phyloP scores from a whole-genome alignment of 2,113 vertebrate genomes.

The Melanostigma gelatinosum region DNA sequence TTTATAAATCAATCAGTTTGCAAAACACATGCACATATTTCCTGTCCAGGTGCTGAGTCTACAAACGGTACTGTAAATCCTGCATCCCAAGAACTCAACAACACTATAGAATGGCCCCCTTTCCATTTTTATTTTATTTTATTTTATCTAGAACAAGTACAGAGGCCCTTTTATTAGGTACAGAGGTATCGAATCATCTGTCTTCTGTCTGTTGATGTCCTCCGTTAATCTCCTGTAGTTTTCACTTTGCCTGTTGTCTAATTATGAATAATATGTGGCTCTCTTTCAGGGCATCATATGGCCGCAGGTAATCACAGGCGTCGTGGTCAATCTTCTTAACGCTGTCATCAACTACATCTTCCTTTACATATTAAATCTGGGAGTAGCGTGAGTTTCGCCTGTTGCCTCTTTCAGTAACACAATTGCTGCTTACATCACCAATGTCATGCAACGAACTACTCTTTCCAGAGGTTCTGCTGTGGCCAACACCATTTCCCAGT shows the following conservation, averaged over 20 bases:
- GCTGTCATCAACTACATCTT: slow-evolving; percentile 88
- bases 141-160: neutral
- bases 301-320: slow-evolving; percentile 90
- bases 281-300: slow-evolving; percentile 88
- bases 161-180: neutral
- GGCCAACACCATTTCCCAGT: slow-evolving; percentile 87
- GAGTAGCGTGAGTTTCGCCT: slow-evolving; percentile 87
- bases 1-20: neutral
- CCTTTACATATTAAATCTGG: slow-evolving; percentile 85
- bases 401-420: neutral
- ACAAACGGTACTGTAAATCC: neutral
- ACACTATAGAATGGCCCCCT: neutral
- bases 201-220: neutral
- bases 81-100: neutral
- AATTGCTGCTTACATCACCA: neutral
- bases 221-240: neutral
- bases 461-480: slow-evolving; percentile 88
- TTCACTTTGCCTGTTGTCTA: neutral
- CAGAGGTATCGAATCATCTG: neutral
- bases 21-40: neutral
- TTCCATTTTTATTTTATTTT: neutral
- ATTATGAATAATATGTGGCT: neutral
- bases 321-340: slow-evolving; percentile 88
- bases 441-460: neutral
- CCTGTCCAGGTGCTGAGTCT: neutral